Evolutionary conservation across 1,140 invertebrate species (phyloP).

Genomic region (Drosophila bipectinata): DNA sequence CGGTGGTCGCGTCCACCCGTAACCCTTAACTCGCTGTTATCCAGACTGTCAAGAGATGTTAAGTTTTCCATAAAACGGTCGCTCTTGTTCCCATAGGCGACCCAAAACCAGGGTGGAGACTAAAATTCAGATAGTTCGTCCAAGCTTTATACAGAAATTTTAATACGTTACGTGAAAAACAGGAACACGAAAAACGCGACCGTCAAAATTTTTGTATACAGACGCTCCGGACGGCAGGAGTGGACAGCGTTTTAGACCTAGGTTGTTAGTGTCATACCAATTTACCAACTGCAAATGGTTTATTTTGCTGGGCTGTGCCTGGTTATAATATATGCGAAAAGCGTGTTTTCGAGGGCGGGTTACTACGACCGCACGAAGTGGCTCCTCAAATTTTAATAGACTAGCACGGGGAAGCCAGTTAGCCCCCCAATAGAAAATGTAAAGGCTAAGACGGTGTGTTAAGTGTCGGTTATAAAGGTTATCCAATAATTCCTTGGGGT

Average conservation of each 20-base stretch:
- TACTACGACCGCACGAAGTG: conserved; percentile 74
- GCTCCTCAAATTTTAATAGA: conserved; percentile 59
- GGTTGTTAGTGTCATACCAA: conserved; percentile 87
- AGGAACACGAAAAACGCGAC: conserved; percentile 87
- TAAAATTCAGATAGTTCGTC: conserved; percentile 66
- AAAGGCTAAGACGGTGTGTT: conserved; percentile 78
- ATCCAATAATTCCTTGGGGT: conserved; percentile 57
- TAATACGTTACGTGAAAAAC: conserved; percentile 86
- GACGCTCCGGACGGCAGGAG: conserved; percentile 86
- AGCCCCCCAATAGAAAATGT: conserved; percentile 82
- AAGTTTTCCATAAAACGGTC: not conserved
- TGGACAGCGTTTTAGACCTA: conserved; percentile 86
- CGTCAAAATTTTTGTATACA: conserved; percentile 87
- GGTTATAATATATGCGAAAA: conserved; percentile 88
- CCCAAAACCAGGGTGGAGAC: conserved; percentile 91
- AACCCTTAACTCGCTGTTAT: conserved; percentile 86
- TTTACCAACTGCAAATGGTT: conserved; percentile 87
- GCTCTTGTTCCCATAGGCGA: conserved; percentile 85
- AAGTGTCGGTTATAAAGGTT: conserved; percentile 57
- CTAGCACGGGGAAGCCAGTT: conserved; percentile 44
- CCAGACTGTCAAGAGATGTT: conserved; percentile 2
- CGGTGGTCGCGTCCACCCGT: conserved; percentile 89
- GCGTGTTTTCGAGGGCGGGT: conserved; percentile 70
- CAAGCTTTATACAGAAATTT: not conserved
- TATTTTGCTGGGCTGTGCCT: conserved; percentile 85